Conservation (phyloP, 2,797 vertebrate genomes). For the Ataeniobius toweri region DNA sequence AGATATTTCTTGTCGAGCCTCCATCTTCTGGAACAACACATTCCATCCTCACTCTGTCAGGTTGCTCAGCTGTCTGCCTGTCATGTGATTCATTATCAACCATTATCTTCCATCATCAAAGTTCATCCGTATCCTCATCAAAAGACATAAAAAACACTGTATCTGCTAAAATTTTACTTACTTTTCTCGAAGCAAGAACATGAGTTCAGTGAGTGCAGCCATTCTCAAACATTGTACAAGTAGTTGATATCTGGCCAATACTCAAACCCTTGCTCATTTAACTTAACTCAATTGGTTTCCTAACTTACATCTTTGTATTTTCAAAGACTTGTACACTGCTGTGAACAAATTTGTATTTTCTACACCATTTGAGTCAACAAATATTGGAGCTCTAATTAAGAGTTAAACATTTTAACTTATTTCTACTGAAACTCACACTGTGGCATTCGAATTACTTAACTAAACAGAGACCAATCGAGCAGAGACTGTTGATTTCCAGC, state of each 20-base stretch:
- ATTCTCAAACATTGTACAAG: not conserved
- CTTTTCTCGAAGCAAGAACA: not conserved
- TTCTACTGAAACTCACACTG: conserved; percentile 16
- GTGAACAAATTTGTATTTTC: not conserved
- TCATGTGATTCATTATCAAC: not conserved
- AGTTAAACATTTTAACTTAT: not conserved
- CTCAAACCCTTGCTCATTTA: conserved; percentile 21
- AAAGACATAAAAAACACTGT: not conserved
- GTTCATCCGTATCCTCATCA: not conserved
- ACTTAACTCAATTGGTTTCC: not conserved
- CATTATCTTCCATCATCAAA: not conserved
- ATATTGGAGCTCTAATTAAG: not conserved
- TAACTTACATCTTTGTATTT: not conserved
- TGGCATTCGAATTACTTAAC: conserved; percentile 10
- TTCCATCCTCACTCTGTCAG: not conserved
- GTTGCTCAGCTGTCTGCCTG: not conserved
- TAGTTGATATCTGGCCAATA: conserved; percentile 16
- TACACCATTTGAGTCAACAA: not conserved
- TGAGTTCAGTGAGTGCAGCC: not conserved
- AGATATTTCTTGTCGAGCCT: not conserved
- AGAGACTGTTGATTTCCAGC: conserved; percentile 29
- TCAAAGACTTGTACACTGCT: not conserved
- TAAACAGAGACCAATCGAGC: conserved; percentile 28
- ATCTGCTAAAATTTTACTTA: not conserved
- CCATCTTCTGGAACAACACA: not conserved